These are phyloP conservation scores for Escarpia spicata DNA, from an alignment of 2,888 invertebrate genomes.

Conservation along the genomic window DNA sequence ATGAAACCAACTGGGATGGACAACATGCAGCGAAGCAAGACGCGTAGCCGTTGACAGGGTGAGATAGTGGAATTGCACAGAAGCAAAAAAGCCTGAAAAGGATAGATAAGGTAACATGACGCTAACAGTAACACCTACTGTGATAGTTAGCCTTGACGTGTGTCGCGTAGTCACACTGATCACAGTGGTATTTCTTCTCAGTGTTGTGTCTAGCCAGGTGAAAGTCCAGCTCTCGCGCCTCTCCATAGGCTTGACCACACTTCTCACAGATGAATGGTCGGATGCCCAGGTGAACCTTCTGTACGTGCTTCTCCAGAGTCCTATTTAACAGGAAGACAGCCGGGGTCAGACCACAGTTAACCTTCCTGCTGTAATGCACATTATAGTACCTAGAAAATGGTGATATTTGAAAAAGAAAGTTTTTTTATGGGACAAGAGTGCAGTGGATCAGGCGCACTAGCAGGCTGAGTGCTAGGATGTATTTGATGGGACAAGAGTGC, in stretches of 20 bases:
- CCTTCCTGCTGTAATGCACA: too few species aligned
- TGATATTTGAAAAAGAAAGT: too few species aligned
- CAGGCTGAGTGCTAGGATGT: background rate
- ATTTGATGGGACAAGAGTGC: background rate
- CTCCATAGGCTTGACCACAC: slow-evolving; percentile 52
- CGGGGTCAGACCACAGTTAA: too few species aligned
- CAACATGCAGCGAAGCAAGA: too few species aligned
- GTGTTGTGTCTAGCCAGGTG: slow-evolving; percentile 50
- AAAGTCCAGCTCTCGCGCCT: slow-evolving; percentile 49
- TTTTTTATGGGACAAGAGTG: too few species aligned
- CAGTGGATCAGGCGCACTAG: too few species aligned
- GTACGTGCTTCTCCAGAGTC: slow-evolving; percentile 48
- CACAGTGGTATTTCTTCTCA: slow-evolving; percentile 47
- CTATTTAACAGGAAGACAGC: slow-evolving; percentile 36
- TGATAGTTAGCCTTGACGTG: slow-evolving; percentile 48
- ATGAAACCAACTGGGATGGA: too few species aligned
- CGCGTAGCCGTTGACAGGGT: too few species aligned
- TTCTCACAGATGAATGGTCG: slow-evolving; percentile 54
- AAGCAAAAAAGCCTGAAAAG: too few species aligned
- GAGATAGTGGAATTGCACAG: too few species aligned
- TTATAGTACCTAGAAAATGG: too few species aligned
- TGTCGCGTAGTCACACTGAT: slow-evolving; percentile 50
- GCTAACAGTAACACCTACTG: slow-evolving; percentile 43
- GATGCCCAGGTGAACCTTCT: slow-evolving; percentile 51
- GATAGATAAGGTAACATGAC: background rate